Conservation (phyloP, 1,140 invertebrate species). For the Meloidogyne chitwoodi region DNA sequence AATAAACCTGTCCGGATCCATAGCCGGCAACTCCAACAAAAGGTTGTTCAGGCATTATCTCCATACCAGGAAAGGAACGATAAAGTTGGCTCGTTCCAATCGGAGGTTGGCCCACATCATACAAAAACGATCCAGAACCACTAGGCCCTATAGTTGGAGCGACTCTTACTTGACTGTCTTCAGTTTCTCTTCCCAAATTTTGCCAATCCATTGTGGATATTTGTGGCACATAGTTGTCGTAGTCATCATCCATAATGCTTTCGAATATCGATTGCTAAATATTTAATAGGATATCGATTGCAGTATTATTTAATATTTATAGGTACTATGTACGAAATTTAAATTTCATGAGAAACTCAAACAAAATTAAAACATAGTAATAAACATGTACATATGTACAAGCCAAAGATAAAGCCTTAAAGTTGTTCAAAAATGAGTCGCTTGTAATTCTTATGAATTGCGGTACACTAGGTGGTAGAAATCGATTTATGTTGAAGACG, state of each 20-base stretch:
- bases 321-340: no score
- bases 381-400: no score
- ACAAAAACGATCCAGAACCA: neutral
- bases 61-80: neutral
- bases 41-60: neutral
- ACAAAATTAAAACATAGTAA: no score
- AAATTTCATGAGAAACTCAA: no score
- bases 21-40: neutral
- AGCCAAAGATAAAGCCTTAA: neutral
- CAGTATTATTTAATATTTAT: neutral
- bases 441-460: neutral
- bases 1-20: neutral
- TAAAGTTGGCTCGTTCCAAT: neutral
- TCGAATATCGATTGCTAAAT: neutral
- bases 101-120: neutral
- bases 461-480: no score
- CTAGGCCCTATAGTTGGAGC: neutral
- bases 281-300: neutral
- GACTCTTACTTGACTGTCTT: neutral
- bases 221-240: constrained; percentile 21
- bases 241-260: constrained; percentile 8
- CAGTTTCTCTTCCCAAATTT: neutral
- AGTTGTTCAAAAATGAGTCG: neutral
- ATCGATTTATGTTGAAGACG: neutral
- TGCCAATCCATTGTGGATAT: constrained; percentile 16